These are phyloP conservation scores for Onchidella celtica DNA, from an alignment of 2,888 invertebrate species.

Conservation along the genomic window DNA sequence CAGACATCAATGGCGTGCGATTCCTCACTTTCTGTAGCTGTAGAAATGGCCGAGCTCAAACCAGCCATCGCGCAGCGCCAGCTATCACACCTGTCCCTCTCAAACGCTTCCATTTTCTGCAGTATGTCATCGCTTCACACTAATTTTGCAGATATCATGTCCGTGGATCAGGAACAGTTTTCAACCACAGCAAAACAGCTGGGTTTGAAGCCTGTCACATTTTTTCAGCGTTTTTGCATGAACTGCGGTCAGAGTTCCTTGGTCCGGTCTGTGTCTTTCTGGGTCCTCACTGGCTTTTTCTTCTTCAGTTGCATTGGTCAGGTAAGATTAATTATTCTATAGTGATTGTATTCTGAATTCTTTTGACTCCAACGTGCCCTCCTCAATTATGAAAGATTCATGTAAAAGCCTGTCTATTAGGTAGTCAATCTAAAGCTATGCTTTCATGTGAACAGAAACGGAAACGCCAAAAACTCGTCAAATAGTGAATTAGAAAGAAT, in stretches of 20 bases:
- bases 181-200: not conserved
- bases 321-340: too few species aligned
- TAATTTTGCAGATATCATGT: not conserved
- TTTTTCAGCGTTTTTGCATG: not conserved
- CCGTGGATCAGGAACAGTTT: not conserved
- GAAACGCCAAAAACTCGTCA: too few species aligned
- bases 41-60: too few species aligned
- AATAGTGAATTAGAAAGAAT: too few species aligned
- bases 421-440: too few species aligned
- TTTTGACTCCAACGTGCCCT: too few species aligned
- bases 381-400: too few species aligned
- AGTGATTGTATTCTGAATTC: too few species aligned
- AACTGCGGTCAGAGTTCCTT: not conserved
- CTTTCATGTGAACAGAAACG: too few species aligned
- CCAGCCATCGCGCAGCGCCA: not conserved
- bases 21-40: too few species aligned
- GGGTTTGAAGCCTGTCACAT: not conserved
- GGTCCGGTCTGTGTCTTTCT: not conserved
- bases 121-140: slow-evolving; percentile 3
- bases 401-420: too few species aligned
- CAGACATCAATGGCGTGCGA: too few species aligned
- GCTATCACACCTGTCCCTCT: not conserved
- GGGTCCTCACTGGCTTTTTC: slow-evolving; percentile 5
- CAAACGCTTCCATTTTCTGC: not conserved
- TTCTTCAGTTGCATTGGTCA: not conserved